Percentiles rank a stretch among this genome's conserved stretches.
Evolutionary conservation across 2,888 invertebrate species (phyloP).

Genomic region (Mantis religiosa): DNA sequence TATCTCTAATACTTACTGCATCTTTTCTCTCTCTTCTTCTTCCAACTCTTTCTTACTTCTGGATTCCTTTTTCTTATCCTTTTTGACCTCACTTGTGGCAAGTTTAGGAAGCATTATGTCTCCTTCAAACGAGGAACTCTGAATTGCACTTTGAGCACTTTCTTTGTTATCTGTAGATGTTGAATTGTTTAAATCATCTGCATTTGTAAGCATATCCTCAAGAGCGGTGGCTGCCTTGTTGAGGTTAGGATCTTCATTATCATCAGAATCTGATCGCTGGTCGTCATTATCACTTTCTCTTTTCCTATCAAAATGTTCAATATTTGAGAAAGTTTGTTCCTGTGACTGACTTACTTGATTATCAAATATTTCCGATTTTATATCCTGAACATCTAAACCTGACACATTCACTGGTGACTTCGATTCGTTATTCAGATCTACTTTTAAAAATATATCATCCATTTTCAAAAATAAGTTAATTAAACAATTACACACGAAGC

Average conservation of each 20-base stretch:
- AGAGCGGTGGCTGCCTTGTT: conserved; percentile 24
- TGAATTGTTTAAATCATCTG: background rate
- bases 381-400: background rate
- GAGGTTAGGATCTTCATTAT: conserved; percentile 23
- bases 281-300: conserved; percentile 21
- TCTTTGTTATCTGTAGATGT: conserved; percentile 1
- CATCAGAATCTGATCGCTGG: conserved; percentile 25
- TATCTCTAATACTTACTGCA: conserved; percentile 80
- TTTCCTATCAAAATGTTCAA: background rate
- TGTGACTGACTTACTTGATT: background rate
- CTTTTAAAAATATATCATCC: conserved; percentile 20
- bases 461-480: background rate
- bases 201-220: conserved; percentile 28
- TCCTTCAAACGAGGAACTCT: background rate
- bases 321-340: background rate
- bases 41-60: conserved; percentile 76
- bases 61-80: conserved; percentile 61
- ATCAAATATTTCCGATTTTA: background rate
- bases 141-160: background rate
- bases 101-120: conserved; percentile 6
- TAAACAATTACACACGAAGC: background rate
- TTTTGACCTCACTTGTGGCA: conserved; percentile 9
- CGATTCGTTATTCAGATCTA: background rate
- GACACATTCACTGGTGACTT: background rate
- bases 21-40: conserved; percentile 91